Base-by-base conservation (phyloP, 2,113 vertebrate species). In the Regulus satrapa region DNA sequence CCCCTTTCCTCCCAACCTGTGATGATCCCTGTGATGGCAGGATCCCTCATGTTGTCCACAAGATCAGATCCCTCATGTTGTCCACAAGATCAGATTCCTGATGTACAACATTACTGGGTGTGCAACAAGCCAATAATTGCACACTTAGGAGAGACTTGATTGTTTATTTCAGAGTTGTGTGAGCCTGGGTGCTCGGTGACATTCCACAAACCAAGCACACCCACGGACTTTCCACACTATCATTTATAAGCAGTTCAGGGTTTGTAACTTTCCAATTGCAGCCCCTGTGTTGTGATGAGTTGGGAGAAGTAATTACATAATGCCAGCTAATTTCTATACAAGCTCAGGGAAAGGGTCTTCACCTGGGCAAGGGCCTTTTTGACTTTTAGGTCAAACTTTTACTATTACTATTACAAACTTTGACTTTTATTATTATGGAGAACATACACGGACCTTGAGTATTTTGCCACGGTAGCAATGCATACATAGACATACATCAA, bases 31-130 rank as follows among this genome's bases (percentile, higher is more conserved):
- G 5, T 12, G 10, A 29, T 10, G 12, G 54, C 3, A 0, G 17
- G 10, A 31, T 1, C 26, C 9, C 9, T 38, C 2, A 1, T 14
- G 14, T 8, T 69, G 26, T 32, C 78, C 55, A 48, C 63, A 76
- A 76, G 55, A 49, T 43, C 48, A 31, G 48, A 62, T 49, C 62
- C 9, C 9, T 38, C 2, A 1, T 14, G 14, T 8, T 69, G 26
- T 32, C 78, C 55, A 48, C 63, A 76, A 76, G 55, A 49, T 43
- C 48, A 31, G 48, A 62, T 49, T 69, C n/a, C n/a, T n/a, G n/a
- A n/a, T n/a, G n/a, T n/a, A n/a, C n/a, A n/a, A n/a, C 8, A 13
- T 62, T 55, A 36, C 34, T 12, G 0, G 0, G 40, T 28, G n/a
- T 48, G 71, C 40, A 48, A 55, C 29, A 61, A 54, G 62, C 34